Evolutionary conservation across 2,888 invertebrate species (phyloP).

Genomic region (Limnephilus marmoratus): DNA sequence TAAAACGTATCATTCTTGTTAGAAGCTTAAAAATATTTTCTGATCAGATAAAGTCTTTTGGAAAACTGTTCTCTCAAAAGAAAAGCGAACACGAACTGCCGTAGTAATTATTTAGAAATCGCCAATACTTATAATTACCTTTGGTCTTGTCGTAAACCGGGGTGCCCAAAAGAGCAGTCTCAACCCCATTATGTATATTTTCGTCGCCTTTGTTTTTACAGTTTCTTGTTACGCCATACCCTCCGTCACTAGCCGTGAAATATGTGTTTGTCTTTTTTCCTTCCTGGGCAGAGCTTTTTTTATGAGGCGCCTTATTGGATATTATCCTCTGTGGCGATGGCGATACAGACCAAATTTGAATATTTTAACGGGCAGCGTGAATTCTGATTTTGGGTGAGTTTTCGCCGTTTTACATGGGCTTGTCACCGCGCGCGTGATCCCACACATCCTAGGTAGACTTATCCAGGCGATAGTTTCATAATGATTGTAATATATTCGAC

Average conservation of each 20-base stretch:
- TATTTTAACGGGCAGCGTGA: slow-evolving; percentile 45
- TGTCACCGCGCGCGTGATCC: slow-evolving; percentile 22
- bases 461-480: neutral
- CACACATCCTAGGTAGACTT: neutral
- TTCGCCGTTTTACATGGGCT: slow-evolving; percentile 13
- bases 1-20: no score
- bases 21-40: no score
- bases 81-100: neutral
- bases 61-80: neutral
- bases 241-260: slow-evolving; percentile 56
- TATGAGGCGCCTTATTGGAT: slow-evolving; percentile 59
- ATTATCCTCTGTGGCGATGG: slow-evolving; percentile 56
- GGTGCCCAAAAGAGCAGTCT: slow-evolving; percentile 4
- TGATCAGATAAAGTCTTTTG: no score
- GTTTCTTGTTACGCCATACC: slow-evolving; percentile 63
- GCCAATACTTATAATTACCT: neutral
- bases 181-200: slow-evolving; percentile 48
- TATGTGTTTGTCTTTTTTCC: slow-evolving; percentile 64
- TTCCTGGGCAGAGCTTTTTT: slow-evolving; percentile 60
- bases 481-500: neutral
- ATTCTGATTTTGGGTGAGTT: slow-evolving; percentile 49
- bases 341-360: slow-evolving; percentile 42
- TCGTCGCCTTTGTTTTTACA: slow-evolving; percentile 65
- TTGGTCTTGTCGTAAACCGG: neutral
- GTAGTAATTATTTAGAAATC: neutral